Percentiles rank a stretch among this genome's conserved stretches.
Conservation (phyloP, 2,113 vertebrate species). For the Trematomus loennbergii region DNA sequence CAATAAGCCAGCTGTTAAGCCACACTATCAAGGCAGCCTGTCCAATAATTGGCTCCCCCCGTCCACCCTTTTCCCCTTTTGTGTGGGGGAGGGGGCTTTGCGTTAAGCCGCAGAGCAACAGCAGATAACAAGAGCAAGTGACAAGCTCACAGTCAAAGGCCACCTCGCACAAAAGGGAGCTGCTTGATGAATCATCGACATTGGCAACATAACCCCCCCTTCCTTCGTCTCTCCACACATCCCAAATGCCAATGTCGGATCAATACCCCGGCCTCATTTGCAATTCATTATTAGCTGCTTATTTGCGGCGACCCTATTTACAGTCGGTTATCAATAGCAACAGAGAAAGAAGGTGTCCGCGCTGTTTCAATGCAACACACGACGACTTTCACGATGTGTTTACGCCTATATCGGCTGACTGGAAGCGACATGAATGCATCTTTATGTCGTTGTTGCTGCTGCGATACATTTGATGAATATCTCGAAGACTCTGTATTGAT, state of each 20-base stretch:
- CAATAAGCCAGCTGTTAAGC: constrained; percentile 85
- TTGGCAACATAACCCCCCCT: constrained; percentile 63
- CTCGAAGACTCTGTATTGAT: no score
- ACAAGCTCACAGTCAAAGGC: constrained; percentile 87
- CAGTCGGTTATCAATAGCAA: constrained; percentile 78
- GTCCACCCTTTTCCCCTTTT: constrained; percentile 73
- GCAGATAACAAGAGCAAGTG: constrained; percentile 86
- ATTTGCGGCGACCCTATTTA: constrained; percentile 84
- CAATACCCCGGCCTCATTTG: constrained; percentile 86
- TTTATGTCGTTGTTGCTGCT: no score
- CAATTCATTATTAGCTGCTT: constrained; percentile 90
- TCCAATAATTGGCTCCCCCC: constrained; percentile 83
- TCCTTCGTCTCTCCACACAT: constrained; percentile 56
- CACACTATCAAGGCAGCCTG: constrained; percentile 84
- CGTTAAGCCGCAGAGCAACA: constrained; percentile 73
- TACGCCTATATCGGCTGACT: no score
- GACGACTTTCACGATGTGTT: neutral
- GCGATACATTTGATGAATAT: no score
- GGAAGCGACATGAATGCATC: no score
- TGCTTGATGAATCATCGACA: constrained; percentile 85
- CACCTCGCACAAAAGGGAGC: constrained; percentile 81
- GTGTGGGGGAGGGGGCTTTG: constrained; percentile 67
- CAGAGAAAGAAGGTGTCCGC: constrained; percentile 39
- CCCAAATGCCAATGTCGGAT: constrained; percentile 85
- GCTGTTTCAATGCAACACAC: constrained; percentile 5